Base-by-base conservation (phyloP, 2,113 vertebrate species). In the Sylvia atricapilla region DNA sequence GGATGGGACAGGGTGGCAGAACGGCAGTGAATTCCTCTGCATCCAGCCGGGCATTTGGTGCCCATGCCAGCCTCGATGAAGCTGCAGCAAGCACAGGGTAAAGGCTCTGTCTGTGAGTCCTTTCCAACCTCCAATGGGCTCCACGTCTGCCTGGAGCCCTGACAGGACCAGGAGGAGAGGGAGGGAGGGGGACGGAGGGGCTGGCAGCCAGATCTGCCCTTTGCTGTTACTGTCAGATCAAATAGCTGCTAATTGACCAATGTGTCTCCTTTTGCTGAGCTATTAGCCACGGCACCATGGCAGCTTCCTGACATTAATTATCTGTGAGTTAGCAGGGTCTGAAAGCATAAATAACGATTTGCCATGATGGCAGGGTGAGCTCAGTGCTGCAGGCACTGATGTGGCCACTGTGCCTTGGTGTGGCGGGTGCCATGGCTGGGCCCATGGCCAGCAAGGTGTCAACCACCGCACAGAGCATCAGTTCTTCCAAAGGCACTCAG, bases 231-330 rank as follows among this genome's bases (percentile, higher is more conserved):
- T 97, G 98, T 97, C 97, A 97, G 90, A 87, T 97, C 97, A 84
- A 68, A 64, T 59, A 93, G 92, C 60, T 89, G 91, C 96, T 96
- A 97, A 98, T 97, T 97, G 97, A 98, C 96, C 97, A 47, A 8
- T 1, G 66, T 5, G 63, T 84, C 93, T 85, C 58, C 90, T 91
- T 93, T 84, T 49, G 35, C 82, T 68, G 86, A 73, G 88, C 92
- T 95, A 94, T 97, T 95, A 96, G 90, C 95, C 41, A n/a, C 30
- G 18, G 96, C 82, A 89, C 66, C 15, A n/a, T 68, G 96, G 97
- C 97, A 96, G 97, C 89, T 56, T 39, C 78, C 87, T 97, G 97
- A 98, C 97, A 94, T 94, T 97, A 97, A 98, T 98, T 98, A 97
- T 95, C 97, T 87, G 89, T 52, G 97, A 89, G 92, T 88, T 93